These are phyloP conservation scores for Syndactyla subalaris DNA, from an alignment of 2,797 vertebrate genomes.

Conservation along the genomic window DNA sequence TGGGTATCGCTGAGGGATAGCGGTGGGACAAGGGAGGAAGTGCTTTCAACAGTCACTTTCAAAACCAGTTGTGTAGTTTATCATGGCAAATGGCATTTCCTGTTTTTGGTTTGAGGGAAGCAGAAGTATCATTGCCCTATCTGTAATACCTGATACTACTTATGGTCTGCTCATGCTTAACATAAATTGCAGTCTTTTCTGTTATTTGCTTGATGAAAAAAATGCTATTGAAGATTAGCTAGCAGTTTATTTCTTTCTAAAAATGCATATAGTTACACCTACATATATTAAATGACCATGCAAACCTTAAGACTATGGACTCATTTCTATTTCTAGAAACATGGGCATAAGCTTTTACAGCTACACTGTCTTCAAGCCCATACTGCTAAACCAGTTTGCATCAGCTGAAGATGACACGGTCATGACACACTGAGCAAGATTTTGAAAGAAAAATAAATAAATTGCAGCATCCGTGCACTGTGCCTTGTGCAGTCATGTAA, in stretches of 20 bases:
- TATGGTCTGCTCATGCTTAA: not conserved
- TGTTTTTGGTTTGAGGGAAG: not conserved
- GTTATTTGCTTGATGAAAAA: not conserved
- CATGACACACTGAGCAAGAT: not conserved
- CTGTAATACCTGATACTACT: not conserved
- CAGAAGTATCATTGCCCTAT: not conserved
- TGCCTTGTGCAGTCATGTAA: not conserved
- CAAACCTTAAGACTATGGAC: not conserved
- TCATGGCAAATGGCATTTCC: constrained; percentile 51
- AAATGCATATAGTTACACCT: not conserved
- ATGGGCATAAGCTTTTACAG: not conserved
- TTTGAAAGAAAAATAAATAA: not conserved
- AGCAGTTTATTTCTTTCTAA: not conserved
- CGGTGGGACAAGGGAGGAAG: constrained; percentile 11
- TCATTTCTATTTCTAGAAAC: not conserved
- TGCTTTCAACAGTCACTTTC: constrained; percentile 52
- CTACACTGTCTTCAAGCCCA: not conserved
- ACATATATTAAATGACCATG: not conserved
- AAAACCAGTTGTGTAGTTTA: constrained; percentile 38
- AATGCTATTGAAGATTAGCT: not conserved
- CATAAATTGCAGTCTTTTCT: not conserved
- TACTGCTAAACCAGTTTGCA: not conserved
- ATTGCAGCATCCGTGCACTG: not conserved
- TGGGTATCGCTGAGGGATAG: not conserved
- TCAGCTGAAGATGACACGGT: not conserved